Conservation (phyloP, 2,888 invertebrate species). For the Silvanus unidentatus region DNA sequence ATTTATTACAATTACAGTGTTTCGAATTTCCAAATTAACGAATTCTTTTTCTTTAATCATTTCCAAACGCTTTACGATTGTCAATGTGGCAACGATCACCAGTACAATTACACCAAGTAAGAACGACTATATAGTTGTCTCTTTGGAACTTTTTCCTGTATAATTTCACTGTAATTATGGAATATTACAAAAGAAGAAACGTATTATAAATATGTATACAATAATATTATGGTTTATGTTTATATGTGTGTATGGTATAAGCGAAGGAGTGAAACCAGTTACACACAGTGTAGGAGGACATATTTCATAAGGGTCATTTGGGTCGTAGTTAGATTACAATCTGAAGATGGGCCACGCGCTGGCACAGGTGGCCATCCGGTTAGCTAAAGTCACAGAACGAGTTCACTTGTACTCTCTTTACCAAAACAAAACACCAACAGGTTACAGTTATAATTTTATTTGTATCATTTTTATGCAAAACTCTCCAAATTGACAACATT, state of each 20-base stretch:
- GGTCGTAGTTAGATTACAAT: conserved; percentile 40
- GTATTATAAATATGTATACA: conserved; percentile 1
- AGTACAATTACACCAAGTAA: conserved; percentile 3
- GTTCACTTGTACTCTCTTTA: conserved; percentile 7
- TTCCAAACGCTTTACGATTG: no score
- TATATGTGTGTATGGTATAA: conserved; percentile 1
- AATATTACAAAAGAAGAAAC: conserved; percentile 8
- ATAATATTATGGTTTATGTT: not conserved
- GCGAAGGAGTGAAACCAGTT: conserved; percentile 32
- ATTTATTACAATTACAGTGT: no score
- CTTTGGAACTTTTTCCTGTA: conserved; percentile 2
- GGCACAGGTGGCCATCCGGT: conserved; percentile 41
- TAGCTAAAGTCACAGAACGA: conserved; percentile 21
- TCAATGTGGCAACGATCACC: no score
- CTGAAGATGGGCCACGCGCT: conserved; percentile 43
- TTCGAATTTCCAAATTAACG: no score
- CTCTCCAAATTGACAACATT: no score
- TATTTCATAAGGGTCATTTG: conserved; percentile 38
- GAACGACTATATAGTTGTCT: not conserved
- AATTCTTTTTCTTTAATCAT: no score
- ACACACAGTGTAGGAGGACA: conserved; percentile 40
- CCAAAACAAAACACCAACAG: no score
- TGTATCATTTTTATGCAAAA: no score
- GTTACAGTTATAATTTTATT: no score
- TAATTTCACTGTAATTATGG: conserved; percentile 8